Conservation (phyloP, 2,888 invertebrate species). For the Orchestes rusci region DNA sequence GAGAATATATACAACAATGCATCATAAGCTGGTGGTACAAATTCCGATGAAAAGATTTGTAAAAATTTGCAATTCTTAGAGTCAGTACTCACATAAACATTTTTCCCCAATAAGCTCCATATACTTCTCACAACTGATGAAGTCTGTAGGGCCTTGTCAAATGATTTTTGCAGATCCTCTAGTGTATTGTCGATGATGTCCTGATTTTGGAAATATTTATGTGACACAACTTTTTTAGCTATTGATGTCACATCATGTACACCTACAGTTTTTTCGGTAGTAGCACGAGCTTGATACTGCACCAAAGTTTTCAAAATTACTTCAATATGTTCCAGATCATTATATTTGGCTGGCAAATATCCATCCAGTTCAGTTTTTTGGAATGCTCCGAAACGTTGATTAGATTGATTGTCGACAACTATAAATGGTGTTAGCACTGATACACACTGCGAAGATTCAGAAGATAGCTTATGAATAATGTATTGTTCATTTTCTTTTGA, state of each 20-base stretch:
- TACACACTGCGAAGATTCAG: too few relatives aligned
- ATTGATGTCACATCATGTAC: too few relatives aligned
- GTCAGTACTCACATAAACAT: conserved; percentile 4
- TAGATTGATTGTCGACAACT: too few relatives aligned
- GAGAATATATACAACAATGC: conserved; percentile 11
- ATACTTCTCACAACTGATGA: background rate
- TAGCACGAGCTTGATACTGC: background rate
- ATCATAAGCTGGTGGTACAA: conserved; percentile 8
- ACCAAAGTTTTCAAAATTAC: conserved; percentile 4
- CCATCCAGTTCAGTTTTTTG: too few relatives aligned
- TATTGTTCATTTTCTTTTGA: too few relatives aligned
- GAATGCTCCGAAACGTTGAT: too few relatives aligned
- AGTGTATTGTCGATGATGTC: background rate
- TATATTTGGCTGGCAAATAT: background rate
- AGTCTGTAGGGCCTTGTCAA: background rate
- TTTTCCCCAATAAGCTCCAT: background rate
- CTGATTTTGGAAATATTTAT: too few relatives aligned
- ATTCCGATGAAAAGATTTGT: background rate
- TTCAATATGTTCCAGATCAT: background rate
- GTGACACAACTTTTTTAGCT: too few relatives aligned
- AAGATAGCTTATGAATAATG: too few relatives aligned
- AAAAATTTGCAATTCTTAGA: too few relatives aligned
- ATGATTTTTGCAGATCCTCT: conserved; percentile 2
- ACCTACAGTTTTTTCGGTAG: too few relatives aligned
- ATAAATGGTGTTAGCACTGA: too few relatives aligned